These are phyloP conservation scores for Pipistrellus kuhlii DNA, from an alignment of 2,797 vertebrate genomes.

Conservation along the genomic window DNA sequence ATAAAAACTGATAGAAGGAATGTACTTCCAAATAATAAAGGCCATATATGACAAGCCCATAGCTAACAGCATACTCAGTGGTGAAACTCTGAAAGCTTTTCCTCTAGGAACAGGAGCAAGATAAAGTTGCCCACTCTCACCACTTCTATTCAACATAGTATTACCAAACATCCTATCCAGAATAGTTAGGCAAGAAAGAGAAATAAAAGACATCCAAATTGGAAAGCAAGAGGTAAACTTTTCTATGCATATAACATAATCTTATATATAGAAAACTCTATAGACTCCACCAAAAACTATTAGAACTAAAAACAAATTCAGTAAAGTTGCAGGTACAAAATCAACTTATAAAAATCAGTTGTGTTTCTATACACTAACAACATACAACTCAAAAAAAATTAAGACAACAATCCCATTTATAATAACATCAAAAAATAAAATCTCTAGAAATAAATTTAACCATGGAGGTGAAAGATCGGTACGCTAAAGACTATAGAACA, in stretches of 20 bases:
- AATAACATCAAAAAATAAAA: not conserved
- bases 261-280: not conserved
- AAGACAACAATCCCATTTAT: not conserved
- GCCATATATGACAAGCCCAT: not conserved
- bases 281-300: not conserved
- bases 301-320: not conserved
- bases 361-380: not conserved
- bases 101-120: not conserved
- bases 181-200: not conserved
- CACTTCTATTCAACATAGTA: not conserved
- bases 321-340: not conserved
- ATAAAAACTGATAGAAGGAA: not conserved
- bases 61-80: not conserved
- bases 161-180: not conserved
- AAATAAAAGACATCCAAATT: not conserved
- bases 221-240: not conserved
- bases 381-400: not conserved
- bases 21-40: not conserved
- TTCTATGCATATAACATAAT: not conserved
- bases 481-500: not conserved
- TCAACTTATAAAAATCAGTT: not conserved
- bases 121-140: not conserved
- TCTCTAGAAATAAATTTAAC: not conserved
- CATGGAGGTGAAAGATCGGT: not conserved
- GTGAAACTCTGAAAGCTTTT: not conserved